A percentile compares a stretch with the other conserved stretches of the same genome.
Conservation (phyloP, 2,888 invertebrate species). For the Frankliniella fusca region DNA sequence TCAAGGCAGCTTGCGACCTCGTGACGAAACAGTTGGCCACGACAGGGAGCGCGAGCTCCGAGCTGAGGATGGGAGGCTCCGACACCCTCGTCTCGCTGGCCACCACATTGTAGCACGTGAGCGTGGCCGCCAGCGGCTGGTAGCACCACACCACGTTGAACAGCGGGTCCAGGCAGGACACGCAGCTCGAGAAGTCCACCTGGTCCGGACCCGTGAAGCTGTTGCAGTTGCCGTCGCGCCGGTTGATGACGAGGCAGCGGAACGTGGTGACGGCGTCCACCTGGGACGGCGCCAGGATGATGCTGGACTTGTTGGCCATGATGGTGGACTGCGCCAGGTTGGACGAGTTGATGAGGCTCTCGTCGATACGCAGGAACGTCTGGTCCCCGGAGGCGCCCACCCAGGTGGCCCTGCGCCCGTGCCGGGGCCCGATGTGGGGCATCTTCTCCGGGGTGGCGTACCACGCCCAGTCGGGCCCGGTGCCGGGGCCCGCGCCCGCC, state of each 20-base stretch:
- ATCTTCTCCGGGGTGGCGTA: conserved; percentile 70
- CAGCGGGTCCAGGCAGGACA: conserved; percentile 78
- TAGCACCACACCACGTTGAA: conserved; percentile 95
- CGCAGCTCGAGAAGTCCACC: conserved; percentile 72
- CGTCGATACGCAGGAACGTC: conserved; percentile 88
- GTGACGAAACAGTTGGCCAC: conserved; percentile 66
- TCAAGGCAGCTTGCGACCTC: conserved; percentile 83
- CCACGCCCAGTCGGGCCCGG: conserved; percentile 55
- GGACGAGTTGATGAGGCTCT: conserved; percentile 85
- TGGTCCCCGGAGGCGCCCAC: conserved; percentile 94
- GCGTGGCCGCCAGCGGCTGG: conserved; percentile 44
- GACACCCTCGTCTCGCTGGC: conserved; percentile 62
- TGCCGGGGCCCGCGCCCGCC: conserved; percentile 44
- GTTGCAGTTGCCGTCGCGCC: conserved; percentile 80
- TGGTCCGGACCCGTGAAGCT: conserved; percentile 80
- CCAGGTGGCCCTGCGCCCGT: conserved; percentile 87
- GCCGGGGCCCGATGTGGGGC: conserved; percentile 75
- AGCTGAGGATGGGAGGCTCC: conserved; percentile 64
- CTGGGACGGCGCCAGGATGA: conserved; percentile 78
- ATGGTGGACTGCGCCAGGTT: conserved; percentile 83
- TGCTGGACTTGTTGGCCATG: conserved; percentile 78
- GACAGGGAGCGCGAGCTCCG: conserved; percentile 76
- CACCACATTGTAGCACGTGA: conserved; percentile 79
- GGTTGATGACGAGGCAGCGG: conserved; percentile 84
- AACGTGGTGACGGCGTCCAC: conserved; percentile 68